Percentiles rank a stretch among this genome's conserved stretches.
Conservation (phyloP, 2,888 invertebrate genomes). For the Microchrysa polita region DNA sequence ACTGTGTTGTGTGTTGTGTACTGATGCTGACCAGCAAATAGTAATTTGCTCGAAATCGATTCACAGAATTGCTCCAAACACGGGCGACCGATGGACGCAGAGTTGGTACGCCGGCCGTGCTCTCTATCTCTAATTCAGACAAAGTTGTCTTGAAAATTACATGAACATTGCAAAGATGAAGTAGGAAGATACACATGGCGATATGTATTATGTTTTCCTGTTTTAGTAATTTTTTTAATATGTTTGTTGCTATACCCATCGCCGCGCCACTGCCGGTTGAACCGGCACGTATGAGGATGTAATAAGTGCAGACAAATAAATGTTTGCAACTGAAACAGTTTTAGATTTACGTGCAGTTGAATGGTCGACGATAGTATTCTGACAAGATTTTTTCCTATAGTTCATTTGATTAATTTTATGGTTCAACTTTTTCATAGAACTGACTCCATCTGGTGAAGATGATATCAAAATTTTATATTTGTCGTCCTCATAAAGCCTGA, state of each 20-base stretch:
- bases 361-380: too few relatives aligned
- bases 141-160: slow-evolving; percentile 1
- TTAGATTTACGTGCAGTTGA: too few relatives aligned
- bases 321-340: too few relatives aligned
- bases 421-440: too few relatives aligned
- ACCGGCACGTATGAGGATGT: slow-evolving; percentile 29
- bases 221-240: not conserved
- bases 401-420: too few relatives aligned
- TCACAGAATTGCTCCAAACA: not conserved
- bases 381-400: too few relatives aligned
- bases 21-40: slow-evolving; percentile 46
- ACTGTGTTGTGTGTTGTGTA: too few relatives aligned
- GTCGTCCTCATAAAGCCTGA: too few relatives aligned
- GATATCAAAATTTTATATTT: too few relatives aligned
- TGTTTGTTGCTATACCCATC: not conserved
- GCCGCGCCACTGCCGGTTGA: too few relatives aligned
- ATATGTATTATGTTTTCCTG: not conserved
- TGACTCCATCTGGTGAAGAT: too few relatives aligned
- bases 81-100: too few relatives aligned
- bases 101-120: not conserved
- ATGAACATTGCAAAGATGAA: not conserved
- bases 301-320: slow-evolving; percentile 1
- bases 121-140: not conserved
- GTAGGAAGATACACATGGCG: not conserved
- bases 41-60: slow-evolving; percentile 25